A percentile compares a stretch with the other conserved stretches of the same genome.
These are phyloP conservation scores for Caenorhabditis plicata DNA, from an alignment of 2,888 invertebrate genomes.

Conservation along the genomic window DNA sequence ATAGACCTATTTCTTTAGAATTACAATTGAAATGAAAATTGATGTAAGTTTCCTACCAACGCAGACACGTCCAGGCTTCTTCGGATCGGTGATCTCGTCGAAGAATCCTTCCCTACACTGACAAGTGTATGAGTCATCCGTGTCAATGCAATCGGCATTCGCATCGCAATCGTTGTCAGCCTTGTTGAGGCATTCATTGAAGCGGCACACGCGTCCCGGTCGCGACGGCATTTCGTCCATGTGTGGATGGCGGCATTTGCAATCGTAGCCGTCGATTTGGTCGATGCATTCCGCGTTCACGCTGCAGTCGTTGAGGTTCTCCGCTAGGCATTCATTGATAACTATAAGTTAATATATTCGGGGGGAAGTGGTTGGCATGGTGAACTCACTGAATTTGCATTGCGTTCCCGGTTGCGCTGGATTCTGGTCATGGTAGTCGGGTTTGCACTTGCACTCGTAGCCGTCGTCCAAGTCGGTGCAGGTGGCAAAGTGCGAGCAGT, in stretches of 20 bases:
- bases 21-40: not conserved
- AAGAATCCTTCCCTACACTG: constrained; percentile 56
- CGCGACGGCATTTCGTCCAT: constrained; percentile 40
- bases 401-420: constrained; percentile 50
- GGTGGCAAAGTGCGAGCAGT: constrained; percentile 60
- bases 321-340: constrained; percentile 52
- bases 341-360: constrained; percentile 33
- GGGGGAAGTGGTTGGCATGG: not conserved
- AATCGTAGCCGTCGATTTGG: constrained; percentile 59
- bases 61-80: constrained; percentile 53
- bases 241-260: constrained; percentile 51
- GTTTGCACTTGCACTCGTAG: constrained; percentile 54
- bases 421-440: constrained; percentile 56
- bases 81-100: constrained; percentile 51
- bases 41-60: constrained; percentile 32
- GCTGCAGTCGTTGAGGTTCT: constrained; percentile 53
- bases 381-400: constrained; percentile 53
- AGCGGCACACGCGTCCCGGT: constrained; percentile 49
- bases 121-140: constrained; percentile 60
- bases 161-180: constrained; percentile 52
- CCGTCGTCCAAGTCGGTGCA: constrained; percentile 58
- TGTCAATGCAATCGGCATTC: constrained; percentile 63
- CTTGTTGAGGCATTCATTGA: constrained; percentile 47
- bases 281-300: constrained; percentile 62
- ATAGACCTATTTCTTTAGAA: constrained; percentile 40